Evolutionary conservation across 2,888 invertebrate species (phyloP).

Genomic region (Pammene aurita): DNA sequence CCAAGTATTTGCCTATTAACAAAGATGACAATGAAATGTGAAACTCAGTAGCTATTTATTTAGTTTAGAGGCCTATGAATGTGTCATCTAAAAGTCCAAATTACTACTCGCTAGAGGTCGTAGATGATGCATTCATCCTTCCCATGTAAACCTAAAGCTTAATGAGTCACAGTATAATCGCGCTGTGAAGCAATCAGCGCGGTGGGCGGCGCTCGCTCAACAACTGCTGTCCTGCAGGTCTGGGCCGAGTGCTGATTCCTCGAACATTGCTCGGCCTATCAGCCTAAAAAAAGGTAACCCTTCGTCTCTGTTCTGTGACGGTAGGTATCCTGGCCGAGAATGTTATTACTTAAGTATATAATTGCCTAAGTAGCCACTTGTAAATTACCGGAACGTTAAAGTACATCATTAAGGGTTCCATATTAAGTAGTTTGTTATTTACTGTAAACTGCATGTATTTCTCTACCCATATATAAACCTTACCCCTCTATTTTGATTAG

Average conservation of each 20-base stretch:
- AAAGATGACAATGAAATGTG: no score
- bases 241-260: neutral
- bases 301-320: no score
- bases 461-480: no score
- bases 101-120: conserved; percentile 21
- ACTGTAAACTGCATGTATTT: no score
- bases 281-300: neutral
- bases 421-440: no score
- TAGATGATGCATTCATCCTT: conserved; percentile 37
- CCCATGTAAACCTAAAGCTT: conserved; percentile 17
- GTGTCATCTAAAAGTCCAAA: conserved; percentile 34
- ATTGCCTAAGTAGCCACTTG: no score
- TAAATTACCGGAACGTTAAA: no score
- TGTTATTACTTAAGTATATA: no score
- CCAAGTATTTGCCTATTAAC: no score
- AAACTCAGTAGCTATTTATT: neutral
- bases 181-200: conserved; percentile 30
- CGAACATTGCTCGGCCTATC: no score
- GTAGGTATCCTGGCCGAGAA: neutral
- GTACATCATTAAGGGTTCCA: no score
- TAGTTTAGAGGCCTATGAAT: conserved; percentile 3
- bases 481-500: no score
- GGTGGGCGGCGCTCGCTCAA: conserved; percentile 27
- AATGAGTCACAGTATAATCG: conserved; percentile 37
- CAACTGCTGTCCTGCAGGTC: conserved; percentile 24